Conservation (phyloP, 2,888 invertebrate genomes). For the Bursaphelenchus okinawaensis region DNA sequence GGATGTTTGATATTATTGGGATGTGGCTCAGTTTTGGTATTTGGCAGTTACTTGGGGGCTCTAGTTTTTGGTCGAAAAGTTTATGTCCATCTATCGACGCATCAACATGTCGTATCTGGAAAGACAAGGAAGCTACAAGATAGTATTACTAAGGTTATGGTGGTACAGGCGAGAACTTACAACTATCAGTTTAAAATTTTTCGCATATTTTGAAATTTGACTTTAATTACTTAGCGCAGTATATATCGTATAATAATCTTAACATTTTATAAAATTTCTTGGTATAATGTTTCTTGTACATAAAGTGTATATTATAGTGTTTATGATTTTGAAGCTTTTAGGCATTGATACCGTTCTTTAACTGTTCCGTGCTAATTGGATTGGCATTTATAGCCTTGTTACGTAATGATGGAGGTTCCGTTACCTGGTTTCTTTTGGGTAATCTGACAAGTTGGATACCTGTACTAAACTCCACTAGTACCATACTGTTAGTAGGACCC, state of each 20-base stretch:
- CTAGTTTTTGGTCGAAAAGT: background rate
- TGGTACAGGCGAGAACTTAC: background rate
- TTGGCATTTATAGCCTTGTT: background rate
- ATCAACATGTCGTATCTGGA: background rate
- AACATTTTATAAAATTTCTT: too few relatives aligned
- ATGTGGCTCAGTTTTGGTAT: background rate
- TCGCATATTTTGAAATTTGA: too few relatives aligned
- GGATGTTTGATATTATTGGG: background rate
- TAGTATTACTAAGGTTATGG: background rate
- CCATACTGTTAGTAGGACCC: background rate
- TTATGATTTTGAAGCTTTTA: too few relatives aligned
- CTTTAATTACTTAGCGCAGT: too few relatives aligned
- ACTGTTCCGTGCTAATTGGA: background rate
- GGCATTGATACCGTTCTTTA: background rate
- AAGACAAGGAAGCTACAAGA: background rate
- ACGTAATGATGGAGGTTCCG: background rate
- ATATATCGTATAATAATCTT: too few relatives aligned
- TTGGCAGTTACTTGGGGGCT: background rate
- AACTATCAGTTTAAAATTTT: too few relatives aligned
- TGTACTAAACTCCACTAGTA: background rate
- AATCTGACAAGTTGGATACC: background rate
- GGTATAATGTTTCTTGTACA: too few relatives aligned
- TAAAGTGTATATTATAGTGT: too few relatives aligned
- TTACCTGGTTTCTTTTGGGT: background rate
- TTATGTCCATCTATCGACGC: background rate